Percentiles rank a stretch among this genome's conserved stretches.
phyloP scores from a whole-genome alignment of 1,140 invertebrate genomes.

The Magallana angulata region DNA sequence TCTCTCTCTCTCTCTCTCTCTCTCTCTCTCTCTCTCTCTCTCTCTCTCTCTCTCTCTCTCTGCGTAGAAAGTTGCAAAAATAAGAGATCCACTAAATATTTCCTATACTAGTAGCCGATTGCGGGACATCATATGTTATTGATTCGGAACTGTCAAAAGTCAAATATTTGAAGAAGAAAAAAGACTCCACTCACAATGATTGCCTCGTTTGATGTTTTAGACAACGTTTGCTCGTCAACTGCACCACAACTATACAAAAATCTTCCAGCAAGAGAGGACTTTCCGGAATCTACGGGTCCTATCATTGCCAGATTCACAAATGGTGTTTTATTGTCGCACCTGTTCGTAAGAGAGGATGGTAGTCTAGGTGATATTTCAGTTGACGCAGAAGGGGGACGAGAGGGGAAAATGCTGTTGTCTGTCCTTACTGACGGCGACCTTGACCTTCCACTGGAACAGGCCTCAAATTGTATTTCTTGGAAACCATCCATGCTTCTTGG shows the following conservation, averaged over 20 bases:
- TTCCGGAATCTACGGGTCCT: constrained; percentile 19
- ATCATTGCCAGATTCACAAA: constrained; percentile 12
- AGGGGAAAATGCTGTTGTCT: constrained; percentile 7
- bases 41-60: background rate
- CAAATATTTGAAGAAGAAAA: background rate
- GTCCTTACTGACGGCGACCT: background rate
- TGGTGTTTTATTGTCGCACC: background rate
- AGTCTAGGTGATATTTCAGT: constrained; percentile 6
- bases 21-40: background rate
- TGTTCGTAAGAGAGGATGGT: background rate
- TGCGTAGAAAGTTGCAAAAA: background rate
- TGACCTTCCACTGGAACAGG: background rate
- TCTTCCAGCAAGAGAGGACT: background rate
- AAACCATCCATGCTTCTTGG: background rate
- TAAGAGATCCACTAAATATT: background rate
- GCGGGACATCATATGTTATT: too few relatives aligned
- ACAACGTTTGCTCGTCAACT: background rate
- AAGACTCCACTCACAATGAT: background rate
- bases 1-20: constrained; percentile 25
- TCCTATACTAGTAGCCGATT: too few relatives aligned
- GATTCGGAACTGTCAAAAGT: too few relatives aligned
- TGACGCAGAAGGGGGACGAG: background rate
- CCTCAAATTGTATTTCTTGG: constrained; percentile 29
- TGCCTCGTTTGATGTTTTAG: background rate
- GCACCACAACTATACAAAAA: background rate